Evolutionary conservation across 2,797 vertebrate species (phyloP), one percentile per base, ranked within the genome.

Genomic region (Coreius guichenoti): DNA sequence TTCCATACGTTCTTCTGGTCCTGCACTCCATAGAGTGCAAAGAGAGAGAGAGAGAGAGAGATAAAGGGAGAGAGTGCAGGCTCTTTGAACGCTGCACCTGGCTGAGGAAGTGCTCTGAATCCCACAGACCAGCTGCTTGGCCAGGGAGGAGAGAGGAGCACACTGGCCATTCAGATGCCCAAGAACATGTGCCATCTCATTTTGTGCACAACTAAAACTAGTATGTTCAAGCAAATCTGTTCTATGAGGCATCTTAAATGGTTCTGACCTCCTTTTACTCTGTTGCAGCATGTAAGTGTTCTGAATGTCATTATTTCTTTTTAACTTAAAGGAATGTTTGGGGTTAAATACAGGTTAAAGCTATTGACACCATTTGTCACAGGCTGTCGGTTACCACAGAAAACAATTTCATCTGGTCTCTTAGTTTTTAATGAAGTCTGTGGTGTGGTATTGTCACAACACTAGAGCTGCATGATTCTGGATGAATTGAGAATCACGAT

Each of bases 111-210:
- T 69, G 76, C 51, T 81, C 73, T 83, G 70, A 72, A 81, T 56
- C 61, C 9, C 47, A 58, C n/a, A 67, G 26, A 70, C 67, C 87
- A 86, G 84, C 84, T 86, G 75, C 87, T 69, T 74, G 33, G 72
- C 63, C 29, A 8, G 47, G 47, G 26, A 51, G 68, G 56, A 74
- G 47, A 84, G 58, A 74, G 26, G 31, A 51, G 68, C 49, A 80
- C 61, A 69, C 65, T 70, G 39, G n/a, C 65, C 83, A 78, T 78
- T 79, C 61, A 78, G 33, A 69, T 54, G 45, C 47, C 33, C 33
- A 39, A 43, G n/a, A 69, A 56, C 36, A 68, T 13, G 17, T 43
- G 17, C 61, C 58, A 8, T 77, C 73, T 77, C 49, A 83, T 17
- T 69, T 77, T 39, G 11, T 29, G 31, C 45, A 31, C n/a, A 70